Base-by-base conservation (phyloP, 1,140 invertebrate species). In the Brachionus sp. region DNA sequence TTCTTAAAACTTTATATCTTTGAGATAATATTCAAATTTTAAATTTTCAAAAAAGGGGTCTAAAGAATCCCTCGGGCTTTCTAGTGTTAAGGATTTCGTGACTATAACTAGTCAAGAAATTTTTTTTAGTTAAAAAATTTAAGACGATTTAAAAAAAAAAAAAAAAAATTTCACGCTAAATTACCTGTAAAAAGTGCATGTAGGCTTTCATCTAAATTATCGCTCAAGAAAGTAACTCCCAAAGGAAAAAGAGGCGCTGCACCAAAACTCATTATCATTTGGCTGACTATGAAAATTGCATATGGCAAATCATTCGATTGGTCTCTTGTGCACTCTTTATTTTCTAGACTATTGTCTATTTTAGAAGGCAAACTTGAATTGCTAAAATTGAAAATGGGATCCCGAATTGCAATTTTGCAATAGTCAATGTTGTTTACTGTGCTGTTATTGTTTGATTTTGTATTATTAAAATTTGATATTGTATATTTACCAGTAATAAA, bases 181-280 rank as follows among this genome's bases (percentile, higher is more conserved):
- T 70, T 70, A 86, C 86, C 85, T 37, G 86, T 75, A 53, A 85
- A 86, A 10, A 86, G 19, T 1, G 86, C 84, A 10, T 85, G 86
- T 3, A 84, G 77, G 35, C 84, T 84, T 10, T 85, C 73, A 6
- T 83, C 84, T 5, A 86, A 84, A 80, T 86, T 86, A 62, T 86
- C 86, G 46, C 85, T 85, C 12, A 87, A 84, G 77, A 86, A 87
- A 5, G 86, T 86, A 62, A 85, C 83, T 57, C 85, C 86, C 0
- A 86, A 77, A 4, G 85, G 85, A 82, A 86, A 87, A 44, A 86
- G 82, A 2, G 86, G 86, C 7, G 85, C 85, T 37, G 86, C 84
- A 4, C 86, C 86, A 42, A 86, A 44, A 46, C 86, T 86, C 73
- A 86, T 85, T 5, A 86, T 35, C 46, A 85, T 82, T 82, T 86